phyloP scores from a whole-genome alignment of 2,888 invertebrate genomes.

The Anodontia alba region DNA sequence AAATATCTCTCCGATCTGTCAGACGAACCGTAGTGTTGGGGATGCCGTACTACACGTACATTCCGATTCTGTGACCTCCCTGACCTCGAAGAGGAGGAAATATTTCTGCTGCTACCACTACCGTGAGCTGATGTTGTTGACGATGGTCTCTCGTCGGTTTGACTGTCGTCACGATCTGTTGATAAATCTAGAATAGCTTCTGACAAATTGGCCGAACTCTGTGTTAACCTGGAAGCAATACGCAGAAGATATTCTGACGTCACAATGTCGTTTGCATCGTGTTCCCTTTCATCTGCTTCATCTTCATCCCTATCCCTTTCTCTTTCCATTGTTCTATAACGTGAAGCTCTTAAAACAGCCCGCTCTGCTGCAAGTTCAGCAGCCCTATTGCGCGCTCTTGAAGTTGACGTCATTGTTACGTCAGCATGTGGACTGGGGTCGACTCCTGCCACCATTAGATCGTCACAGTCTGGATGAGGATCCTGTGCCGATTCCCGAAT shows the following conservation, averaged over 20 bases:
- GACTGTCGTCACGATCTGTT: conserved; percentile 39
- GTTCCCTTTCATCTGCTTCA: conserved; percentile 52
- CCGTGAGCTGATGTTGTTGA: conserved; percentile 29
- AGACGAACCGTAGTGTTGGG: conserved; percentile 38
- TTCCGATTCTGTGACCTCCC: conserved; percentile 59
- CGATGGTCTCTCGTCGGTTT: conserved; percentile 34
- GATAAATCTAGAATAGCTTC: conserved; percentile 64
- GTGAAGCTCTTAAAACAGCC: conserved; percentile 27
- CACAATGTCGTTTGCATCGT: conserved; percentile 56
- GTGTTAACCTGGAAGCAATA: conserved; percentile 66
- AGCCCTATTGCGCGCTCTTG: neutral
- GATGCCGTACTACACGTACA: conserved; percentile 69
- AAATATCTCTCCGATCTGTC: conserved; percentile 48
- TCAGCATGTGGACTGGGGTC: conserved; percentile 25
- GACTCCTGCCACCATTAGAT: conserved; percentile 47
- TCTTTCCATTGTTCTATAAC: conserved; percentile 36
- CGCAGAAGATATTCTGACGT: conserved; percentile 66
- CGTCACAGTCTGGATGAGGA: conserved; percentile 56
- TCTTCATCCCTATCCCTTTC: conserved; percentile 29
- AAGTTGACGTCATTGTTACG: neutral
- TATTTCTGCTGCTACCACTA: conserved; percentile 31
- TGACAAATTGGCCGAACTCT: conserved; percentile 68
- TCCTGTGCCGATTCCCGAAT: conserved; percentile 44
- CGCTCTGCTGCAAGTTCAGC: conserved; percentile 32
- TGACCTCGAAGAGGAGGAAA: conserved; percentile 54